Evolutionary conservation across 2,888 invertebrate genomes (phyloP), one percentile per base, ranked within the genome.

Genomic region (Exocentrus adspersus): DNA sequence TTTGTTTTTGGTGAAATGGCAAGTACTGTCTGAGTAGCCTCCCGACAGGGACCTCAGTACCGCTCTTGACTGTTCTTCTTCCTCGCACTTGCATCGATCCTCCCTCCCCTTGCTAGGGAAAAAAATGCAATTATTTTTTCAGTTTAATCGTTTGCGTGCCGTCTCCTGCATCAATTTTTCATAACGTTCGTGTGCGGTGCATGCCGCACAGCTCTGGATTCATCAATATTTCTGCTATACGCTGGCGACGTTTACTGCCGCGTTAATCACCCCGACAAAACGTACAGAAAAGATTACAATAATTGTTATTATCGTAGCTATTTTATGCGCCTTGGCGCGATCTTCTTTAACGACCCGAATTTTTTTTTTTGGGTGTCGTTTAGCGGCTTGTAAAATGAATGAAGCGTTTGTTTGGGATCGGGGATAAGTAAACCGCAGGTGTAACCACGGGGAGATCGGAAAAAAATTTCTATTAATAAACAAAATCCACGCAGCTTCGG

Each of bases 401-500:
- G 7, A 24, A 5, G 7, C 7, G 24, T 24, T 24, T 24, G 24
- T 3, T 24, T 24, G 24, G 60, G 58, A 53, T 3, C 7, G 3
- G 24, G 60, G 58, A 53, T 32, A 52, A 59, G 65, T 57, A 64
- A 66, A 68, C 63, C 62, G 59, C 61, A 64, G 57, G 32, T 59
- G 52, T 57, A 45, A 61, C 65, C 70, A n/a, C 68, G 58, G 64
- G 67, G 61, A 66, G 62, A 64, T 58, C 59, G 54, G 50, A 62
- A 60, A 69, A 65, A 70, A 69, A 51, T 54, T 48, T 52, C 63
- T 63, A 4, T 12, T 62, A 69, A 69, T 65, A 65, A 62, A 62
- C 60, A 62, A 71, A 66, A 70, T 68, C n/a, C n/a, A n/a, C 72
- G 72, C 73, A 73, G 65, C 37, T 37, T 72, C 62, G 71, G 70